Evolutionary conservation across 2,888 invertebrate species (phyloP).

Genomic region (Mythimna impura): DNA sequence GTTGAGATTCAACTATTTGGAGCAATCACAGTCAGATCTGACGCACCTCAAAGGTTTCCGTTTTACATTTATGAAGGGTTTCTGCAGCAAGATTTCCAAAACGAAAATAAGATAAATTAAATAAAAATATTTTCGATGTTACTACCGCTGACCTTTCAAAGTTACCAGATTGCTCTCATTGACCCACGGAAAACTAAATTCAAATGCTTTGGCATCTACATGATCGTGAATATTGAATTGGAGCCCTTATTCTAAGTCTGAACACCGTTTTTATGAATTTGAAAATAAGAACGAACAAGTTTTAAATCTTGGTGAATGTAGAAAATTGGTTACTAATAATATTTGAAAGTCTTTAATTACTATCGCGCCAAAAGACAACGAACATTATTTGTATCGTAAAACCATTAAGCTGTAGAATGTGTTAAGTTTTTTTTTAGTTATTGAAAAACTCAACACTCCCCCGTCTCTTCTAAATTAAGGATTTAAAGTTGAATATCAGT

Average conservation of each 20-base stretch:
- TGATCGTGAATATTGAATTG: conserved; percentile 23
- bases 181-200: conserved; percentile 21
- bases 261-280: background rate
- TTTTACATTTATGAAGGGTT: conserved; percentile 10
- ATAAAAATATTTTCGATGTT: conserved; percentile 28
- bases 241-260: background rate
- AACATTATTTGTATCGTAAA: background rate
- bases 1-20: conserved; percentile 5
- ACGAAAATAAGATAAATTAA: conserved; percentile 51
- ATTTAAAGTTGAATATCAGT: too few relatives aligned
- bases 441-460: background rate
- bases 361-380: background rate
- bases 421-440: background rate
- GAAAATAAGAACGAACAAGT: background rate
- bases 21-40: background rate
- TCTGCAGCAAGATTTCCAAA: conserved; percentile 7
- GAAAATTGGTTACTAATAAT: background rate
- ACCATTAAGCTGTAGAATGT: background rate
- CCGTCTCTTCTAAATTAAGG: too few relatives aligned
- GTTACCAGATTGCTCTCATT: conserved; percentile 23
- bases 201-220: conserved; percentile 24
- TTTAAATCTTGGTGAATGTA: background rate
- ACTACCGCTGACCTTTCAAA: conserved; percentile 20
- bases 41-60: conserved; percentile 28
- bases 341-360: background rate